These are phyloP conservation scores for Spinus pinus DNA, from an alignment of 2,797 vertebrate genomes.

Conservation along the genomic window DNA sequence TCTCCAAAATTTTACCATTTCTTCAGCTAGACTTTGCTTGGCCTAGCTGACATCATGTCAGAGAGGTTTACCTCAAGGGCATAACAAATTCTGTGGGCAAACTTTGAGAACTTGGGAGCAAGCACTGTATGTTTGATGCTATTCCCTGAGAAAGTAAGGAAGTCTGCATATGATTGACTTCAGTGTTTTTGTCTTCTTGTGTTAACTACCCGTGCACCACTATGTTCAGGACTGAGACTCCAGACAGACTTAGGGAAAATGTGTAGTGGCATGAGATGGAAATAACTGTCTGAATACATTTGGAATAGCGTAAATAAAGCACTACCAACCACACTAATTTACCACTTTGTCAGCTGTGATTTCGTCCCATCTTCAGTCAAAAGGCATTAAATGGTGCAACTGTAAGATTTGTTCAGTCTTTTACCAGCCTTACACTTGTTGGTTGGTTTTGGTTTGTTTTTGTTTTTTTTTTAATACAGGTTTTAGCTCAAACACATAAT, in stretches of 20 bases:
- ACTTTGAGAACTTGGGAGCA: not conserved
- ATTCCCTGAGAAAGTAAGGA: not conserved
- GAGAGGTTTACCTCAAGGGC: not conserved
- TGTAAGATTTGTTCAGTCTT: not conserved
- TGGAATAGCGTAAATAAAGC: not conserved
- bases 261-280: not conserved
- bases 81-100: not conserved
- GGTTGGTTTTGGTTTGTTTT: not conserved
- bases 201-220: not conserved
- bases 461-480: not conserved
- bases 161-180: not conserved
- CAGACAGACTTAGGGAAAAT: not conserved
- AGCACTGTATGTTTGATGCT: not conserved
- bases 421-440: not conserved
- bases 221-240: not conserved
- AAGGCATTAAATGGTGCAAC: not conserved
- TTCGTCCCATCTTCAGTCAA: not conserved
- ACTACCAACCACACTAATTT: not conserved
- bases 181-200: not conserved
- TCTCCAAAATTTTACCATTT: not conserved
- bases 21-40: not conserved
- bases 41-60: not conserved
- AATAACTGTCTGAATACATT: not conserved
- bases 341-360: not conserved
- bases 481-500: constrained; percentile 46